Conservation (phyloP, 23 tunicate species). For the Ciona savignyi region DNA sequence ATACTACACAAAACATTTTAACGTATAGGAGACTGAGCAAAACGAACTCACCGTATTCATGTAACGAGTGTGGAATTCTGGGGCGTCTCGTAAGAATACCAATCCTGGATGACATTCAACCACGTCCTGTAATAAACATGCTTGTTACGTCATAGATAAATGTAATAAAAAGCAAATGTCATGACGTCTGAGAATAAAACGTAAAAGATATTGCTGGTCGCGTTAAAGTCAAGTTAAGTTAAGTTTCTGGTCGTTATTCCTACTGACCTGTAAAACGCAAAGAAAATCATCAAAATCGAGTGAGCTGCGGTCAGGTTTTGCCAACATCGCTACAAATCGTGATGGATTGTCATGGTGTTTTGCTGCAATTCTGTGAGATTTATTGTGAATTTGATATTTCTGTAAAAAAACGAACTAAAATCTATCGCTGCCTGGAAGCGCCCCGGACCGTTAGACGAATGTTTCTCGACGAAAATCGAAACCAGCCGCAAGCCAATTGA, state of each 20-base stretch:
- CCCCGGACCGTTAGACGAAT: too few relatives aligned
- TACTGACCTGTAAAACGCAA: constrained; percentile 48
- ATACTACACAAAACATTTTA: too few relatives aligned
- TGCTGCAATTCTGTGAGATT: constrained; percentile 43
- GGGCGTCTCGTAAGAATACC: constrained; percentile 76
- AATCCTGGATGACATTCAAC: constrained; percentile 95
- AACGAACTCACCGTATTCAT: constrained; percentile 83
- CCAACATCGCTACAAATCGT: constrained; percentile 57
- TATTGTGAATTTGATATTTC: too few relatives aligned
- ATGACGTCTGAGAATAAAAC: background rate
- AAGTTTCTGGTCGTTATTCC: too few relatives aligned
- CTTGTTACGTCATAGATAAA: too few relatives aligned
- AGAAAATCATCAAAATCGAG: constrained; percentile 90
- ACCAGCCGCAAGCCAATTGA: too few relatives aligned
- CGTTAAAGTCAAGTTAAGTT: too few relatives aligned
- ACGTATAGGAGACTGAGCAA: too few relatives aligned
- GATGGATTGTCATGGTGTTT: constrained; percentile 67
- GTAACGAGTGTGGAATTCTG: constrained; percentile 97
- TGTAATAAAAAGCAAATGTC: background rate
- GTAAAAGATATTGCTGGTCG: too few relatives aligned
- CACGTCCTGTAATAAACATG: constrained; percentile 54
- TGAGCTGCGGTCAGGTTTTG: constrained; percentile 35
- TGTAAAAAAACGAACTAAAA: too few relatives aligned
- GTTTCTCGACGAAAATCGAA: too few relatives aligned
- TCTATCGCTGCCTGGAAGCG: too few relatives aligned